Percentiles rank a stretch among this genome's conserved stretches.
Evolutionary conservation across 2,113 vertebrate species (phyloP).

Genomic region (Otus sunia): DNA sequence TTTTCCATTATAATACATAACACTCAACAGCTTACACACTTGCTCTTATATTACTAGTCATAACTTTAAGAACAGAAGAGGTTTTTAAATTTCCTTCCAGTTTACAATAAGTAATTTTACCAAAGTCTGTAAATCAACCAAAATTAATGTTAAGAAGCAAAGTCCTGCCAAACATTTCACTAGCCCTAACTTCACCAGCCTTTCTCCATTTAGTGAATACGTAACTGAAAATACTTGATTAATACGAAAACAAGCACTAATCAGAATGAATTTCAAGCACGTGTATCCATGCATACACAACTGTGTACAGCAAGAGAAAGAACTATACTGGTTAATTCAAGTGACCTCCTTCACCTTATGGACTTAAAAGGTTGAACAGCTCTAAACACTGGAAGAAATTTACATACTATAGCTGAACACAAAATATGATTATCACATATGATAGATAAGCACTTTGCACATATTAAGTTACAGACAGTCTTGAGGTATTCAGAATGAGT

Average conservation of each 20-base stretch:
- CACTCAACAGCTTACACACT: background rate
- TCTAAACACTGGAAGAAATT: background rate
- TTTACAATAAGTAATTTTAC: background rate
- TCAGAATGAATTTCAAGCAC: background rate
- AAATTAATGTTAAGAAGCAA: background rate
- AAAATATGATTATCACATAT: background rate
- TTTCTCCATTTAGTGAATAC: background rate
- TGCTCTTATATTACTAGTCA: background rate
- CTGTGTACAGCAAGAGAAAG: background rate
- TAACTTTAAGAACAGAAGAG: background rate
- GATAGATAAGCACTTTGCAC: background rate
- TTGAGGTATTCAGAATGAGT: background rate
- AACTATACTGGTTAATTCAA: background rate
- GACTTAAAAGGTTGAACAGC: background rate
- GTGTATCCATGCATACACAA: background rate
- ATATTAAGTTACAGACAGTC: background rate
- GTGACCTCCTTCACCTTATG: background rate
- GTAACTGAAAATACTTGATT: background rate
- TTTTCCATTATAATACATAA: background rate
- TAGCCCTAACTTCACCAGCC: background rate
- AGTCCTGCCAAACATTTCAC: background rate
- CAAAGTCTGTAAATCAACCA: background rate
- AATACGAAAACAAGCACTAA: background rate
- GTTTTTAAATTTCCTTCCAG: background rate
- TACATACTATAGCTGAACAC: background rate